These are phyloP conservation scores for Apis florea DNA, from an alignment of 1,140 invertebrate genomes.

Conservation along the genomic window DNA sequence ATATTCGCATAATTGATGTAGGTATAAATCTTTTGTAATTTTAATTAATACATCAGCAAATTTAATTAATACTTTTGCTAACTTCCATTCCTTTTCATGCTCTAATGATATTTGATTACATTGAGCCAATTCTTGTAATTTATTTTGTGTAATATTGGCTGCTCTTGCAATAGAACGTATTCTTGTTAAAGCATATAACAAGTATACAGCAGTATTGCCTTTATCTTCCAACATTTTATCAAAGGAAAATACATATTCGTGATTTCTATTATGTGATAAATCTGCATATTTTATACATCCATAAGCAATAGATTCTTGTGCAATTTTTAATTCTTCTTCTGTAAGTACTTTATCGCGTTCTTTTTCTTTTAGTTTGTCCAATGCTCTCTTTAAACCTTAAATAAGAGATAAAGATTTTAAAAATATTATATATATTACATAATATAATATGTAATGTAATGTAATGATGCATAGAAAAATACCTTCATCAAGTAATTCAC, in stretches of 20 bases:
- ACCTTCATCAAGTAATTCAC: slow-evolving; percentile 97
- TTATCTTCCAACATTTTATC: slow-evolving; percentile 99
- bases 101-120: slow-evolving; percentile 85
- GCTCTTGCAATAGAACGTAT: slow-evolving; percentile 95
- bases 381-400: slow-evolving; percentile 88
- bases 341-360: slow-evolving; percentile 93
- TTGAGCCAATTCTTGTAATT: slow-evolving; percentile 81
- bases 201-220: slow-evolving; percentile 99
- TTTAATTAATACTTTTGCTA: slow-evolving; percentile 92
- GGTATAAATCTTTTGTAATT: slow-evolving; percentile 90
- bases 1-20: slow-evolving; percentile 97
- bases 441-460: neutral
- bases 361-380: slow-evolving; percentile 95
- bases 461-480: slow-evolving; percentile 30
- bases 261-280: slow-evolving; percentile 94
- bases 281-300: slow-evolving; percentile 99
- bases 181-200: slow-evolving; percentile 96
- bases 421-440: neutral
- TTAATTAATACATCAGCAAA: slow-evolving; percentile 94
- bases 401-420: neutral
- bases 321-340: slow-evolving; percentile 89
- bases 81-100: slow-evolving; percentile 97
- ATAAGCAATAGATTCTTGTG: slow-evolving; percentile 96
- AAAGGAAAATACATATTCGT: slow-evolving; percentile 99
- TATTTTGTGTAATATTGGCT: slow-evolving; percentile 84